Percentiles rank a stretch among this genome's conserved stretches.
These are phyloP conservation scores for Cyrtonyx montezumae DNA, from an alignment of 2,113 vertebrate genomes.

Conservation along the genomic window DNA sequence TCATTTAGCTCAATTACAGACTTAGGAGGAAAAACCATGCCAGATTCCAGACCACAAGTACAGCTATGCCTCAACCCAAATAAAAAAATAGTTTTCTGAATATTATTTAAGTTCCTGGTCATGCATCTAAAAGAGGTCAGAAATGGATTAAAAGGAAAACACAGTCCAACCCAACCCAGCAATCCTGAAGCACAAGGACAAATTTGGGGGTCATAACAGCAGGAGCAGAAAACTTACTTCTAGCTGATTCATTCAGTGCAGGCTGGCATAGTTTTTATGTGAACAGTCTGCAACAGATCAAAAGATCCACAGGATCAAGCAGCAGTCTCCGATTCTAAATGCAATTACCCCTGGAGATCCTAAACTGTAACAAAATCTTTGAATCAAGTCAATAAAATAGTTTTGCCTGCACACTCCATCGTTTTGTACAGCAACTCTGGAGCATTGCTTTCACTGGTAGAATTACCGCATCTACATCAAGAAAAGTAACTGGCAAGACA, in stretches of 20 bases:
- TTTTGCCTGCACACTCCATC: not conserved
- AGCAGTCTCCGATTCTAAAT: not conserved
- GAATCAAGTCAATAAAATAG: not conserved
- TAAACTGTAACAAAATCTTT: not conserved
- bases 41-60: not conserved
- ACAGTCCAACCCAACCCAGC: not conserved
- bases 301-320: not conserved
- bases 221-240: not conserved
- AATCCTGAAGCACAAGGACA: not conserved
- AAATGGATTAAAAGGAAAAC: not conserved
- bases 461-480: not conserved
- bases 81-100: not conserved
- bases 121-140: not conserved
- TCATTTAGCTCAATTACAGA: constrained; percentile 7
- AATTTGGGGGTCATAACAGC: not conserved
- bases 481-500: not conserved
- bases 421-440: not conserved
- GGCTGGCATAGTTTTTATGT: not conserved
- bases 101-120: not conserved
- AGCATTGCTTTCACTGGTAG: not conserved
- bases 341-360: not conserved
- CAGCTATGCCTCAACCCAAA: not conserved
- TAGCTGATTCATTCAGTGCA: not conserved
- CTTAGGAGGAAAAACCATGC: not conserved
- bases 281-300: not conserved